Evolutionary conservation across 1,140 invertebrate species (phyloP).

Genomic region (Drosophila insularis): DNA sequence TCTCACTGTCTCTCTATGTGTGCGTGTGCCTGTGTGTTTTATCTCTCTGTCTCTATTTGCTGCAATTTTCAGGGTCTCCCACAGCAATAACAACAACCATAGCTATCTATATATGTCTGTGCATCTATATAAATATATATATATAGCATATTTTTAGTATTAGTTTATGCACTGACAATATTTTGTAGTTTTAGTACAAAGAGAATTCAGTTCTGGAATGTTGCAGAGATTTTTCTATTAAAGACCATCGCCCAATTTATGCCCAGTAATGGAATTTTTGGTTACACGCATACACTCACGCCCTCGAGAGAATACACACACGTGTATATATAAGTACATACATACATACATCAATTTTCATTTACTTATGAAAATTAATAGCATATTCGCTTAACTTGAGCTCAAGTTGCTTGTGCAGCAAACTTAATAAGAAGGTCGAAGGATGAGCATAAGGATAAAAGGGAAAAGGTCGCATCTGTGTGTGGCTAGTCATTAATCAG

Average conservation of each 20-base stretch:
- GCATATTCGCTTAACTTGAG: constrained; percentile 56
- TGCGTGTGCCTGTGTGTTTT: constrained; percentile 5
- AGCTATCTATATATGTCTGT: constrained; percentile 36
- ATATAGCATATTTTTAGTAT: constrained; percentile 36
- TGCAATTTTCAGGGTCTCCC: constrained; percentile 62
- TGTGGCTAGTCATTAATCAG: constrained; percentile 16
- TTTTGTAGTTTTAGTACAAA: constrained; percentile 25
- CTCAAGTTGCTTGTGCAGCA: constrained; percentile 39
- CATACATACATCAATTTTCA: constrained; percentile 52
- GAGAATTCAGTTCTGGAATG: constrained; percentile 19
- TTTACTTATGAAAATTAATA: constrained; percentile 67
- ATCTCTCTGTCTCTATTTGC: constrained; percentile 29
- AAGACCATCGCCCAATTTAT: neutral
- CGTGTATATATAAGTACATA: neutral
- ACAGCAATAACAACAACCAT: constrained; percentile 18
- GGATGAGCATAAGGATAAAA: constrained; percentile 6
- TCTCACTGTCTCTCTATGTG: constrained; percentile 10
- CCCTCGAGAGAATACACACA: neutral
- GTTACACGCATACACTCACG: neutral
- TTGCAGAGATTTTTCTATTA: neutral
- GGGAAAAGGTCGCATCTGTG: neutral
- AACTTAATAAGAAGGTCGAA: constrained; percentile 21
- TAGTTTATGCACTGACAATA: constrained; percentile 19
- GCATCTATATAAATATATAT: constrained; percentile 69
- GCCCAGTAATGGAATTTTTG: neutral